These are phyloP conservation scores for Taurulus bubalis DNA, from an alignment of 2,113 vertebrate genomes.

Conservation along the genomic window DNA sequence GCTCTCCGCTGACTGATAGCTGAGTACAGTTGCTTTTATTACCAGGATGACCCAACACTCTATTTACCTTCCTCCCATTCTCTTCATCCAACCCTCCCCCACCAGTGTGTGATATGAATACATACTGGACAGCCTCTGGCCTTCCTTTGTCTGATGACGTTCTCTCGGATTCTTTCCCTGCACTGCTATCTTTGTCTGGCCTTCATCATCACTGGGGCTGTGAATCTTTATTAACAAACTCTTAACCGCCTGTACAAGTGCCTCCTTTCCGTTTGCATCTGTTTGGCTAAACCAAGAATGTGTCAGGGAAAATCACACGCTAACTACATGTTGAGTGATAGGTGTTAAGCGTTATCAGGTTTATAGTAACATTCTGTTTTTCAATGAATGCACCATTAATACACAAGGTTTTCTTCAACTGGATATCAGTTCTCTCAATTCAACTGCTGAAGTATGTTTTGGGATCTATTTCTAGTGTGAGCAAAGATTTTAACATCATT, in stretches of 20 bases:
- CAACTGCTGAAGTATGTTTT: background rate
- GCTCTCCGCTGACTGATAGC: slow-evolving; percentile 30
- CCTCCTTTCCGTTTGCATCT: background rate
- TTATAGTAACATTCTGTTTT: background rate
- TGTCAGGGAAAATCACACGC: background rate
- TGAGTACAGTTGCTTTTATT: slow-evolving; percentile 38
- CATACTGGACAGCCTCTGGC: slow-evolving; percentile 42
- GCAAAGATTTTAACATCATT: background rate
- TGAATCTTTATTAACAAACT: slow-evolving; percentile 14
- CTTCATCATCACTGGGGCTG: slow-evolving; percentile 10
- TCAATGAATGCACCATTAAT: background rate
- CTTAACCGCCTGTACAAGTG: background rate
- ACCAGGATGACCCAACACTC: slow-evolving; percentile 24
- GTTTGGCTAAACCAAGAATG: background rate
- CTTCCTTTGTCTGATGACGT: background rate
- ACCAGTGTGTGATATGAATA: slow-evolving; percentile 40
- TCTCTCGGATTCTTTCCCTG: slow-evolving; percentile 11
- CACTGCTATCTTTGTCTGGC: slow-evolving; percentile 42
- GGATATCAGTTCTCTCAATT: background rate
- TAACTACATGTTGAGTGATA: background rate
- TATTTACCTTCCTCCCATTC: slow-evolving; percentile 17
- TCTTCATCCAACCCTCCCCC: background rate
- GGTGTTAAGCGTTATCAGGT: background rate
- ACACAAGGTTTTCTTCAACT: background rate
- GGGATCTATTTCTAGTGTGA: background rate